Evolutionary conservation across 1,140 invertebrate genomes (phyloP).

Genomic region (Notospermus geniculatus): DNA sequence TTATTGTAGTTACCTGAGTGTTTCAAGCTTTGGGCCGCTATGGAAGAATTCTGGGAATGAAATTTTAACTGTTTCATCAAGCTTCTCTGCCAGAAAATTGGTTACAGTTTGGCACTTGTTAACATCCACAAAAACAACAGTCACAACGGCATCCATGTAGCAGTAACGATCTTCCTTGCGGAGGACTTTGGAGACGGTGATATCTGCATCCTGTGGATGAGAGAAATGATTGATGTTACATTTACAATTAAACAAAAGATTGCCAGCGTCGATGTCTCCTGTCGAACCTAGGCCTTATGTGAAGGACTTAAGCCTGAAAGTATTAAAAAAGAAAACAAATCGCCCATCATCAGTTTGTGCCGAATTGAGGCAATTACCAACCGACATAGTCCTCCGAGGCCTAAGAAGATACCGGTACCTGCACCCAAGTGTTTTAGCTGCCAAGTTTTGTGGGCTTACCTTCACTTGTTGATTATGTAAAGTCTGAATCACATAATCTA

Average conservation of each 20-base stretch:
- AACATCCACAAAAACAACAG: slow-evolving; percentile 42
- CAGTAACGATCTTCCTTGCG: slow-evolving; percentile 36
- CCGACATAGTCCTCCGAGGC: too few relatives aligned
- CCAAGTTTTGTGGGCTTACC: too few relatives aligned
- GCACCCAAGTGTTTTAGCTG: not conserved
- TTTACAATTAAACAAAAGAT: too few relatives aligned
- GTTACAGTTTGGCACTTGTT: slow-evolving; percentile 44
- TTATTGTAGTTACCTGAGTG: slow-evolving; percentile 43
- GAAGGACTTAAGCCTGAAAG: too few relatives aligned
- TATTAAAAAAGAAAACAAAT: too few relatives aligned
- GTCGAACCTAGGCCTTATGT: too few relatives aligned
- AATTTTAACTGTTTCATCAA: slow-evolving; percentile 46
- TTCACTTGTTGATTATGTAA: slow-evolving; percentile 44
- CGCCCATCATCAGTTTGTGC: too few relatives aligned
- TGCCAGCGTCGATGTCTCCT: too few relatives aligned
- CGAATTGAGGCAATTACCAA: too few relatives aligned
- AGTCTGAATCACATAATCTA: slow-evolving; percentile 49
- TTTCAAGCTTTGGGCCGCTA: slow-evolving; percentile 41
- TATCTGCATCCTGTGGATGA: slow-evolving; percentile 41
- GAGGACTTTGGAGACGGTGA: slow-evolving; percentile 38
- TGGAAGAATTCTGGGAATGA: slow-evolving; percentile 45
- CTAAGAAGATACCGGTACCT: too few relatives aligned
- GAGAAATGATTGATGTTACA: slow-evolving; percentile 7
- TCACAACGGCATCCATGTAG: slow-evolving; percentile 35
- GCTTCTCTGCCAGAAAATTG: slow-evolving; percentile 49